Evolutionary conservation across 2,113 vertebrate genomes (phyloP), one percentile per base, ranked within the genome.

Genomic region (Xiphophorus couchianus): DNA sequence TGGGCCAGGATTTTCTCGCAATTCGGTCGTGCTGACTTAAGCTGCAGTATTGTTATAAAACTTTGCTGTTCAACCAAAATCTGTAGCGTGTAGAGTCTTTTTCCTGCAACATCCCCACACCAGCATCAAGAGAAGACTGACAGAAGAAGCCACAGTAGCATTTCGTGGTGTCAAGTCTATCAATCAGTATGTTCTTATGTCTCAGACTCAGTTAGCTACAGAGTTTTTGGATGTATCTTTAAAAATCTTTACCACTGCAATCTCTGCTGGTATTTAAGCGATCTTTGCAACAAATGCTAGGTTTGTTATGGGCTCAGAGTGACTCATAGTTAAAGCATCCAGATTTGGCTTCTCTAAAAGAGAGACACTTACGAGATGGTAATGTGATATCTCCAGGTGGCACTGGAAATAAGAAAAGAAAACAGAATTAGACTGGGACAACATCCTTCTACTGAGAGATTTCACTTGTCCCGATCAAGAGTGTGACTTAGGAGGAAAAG

Each of bases 301-400:
- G 48, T 54, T 54, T n/a, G 7, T 10, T 54, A 25, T n/a, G n/a
- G 6, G 51, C 7, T 54, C 51, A 58, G 25, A 58, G 3, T 22
- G 17, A 54, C 19, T 54, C 17, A 54, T 25, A 25, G 6, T 54
- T 19, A 54, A 54, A 9, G 7, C 48, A 54, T 54, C 48, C 5
- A 22, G 48, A 22, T 8, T 19, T 22, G 22, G 48, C 19, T 54
- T 5, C 31, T 67, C 44, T 19, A 63, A 8, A 35, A 62, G 27
- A 42, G 14, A n/a, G 51, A 6, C 62, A 90, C 91, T 87, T 73
- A 95, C 93, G 78, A 29, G 66, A 7, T 70, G 89, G 86, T 62
- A 90, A 35, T 5, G n/a, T 1, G 64, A 5, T 2, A 5, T 30
- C 63, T 27, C 3, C 80, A 64, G 80, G 72, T 63, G 74, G 19